Evolutionary conservation across 2,797 vertebrate genomes (phyloP), one percentile per base, ranked within the genome.

Genomic region (Tadarida brasiliensis): DNA sequence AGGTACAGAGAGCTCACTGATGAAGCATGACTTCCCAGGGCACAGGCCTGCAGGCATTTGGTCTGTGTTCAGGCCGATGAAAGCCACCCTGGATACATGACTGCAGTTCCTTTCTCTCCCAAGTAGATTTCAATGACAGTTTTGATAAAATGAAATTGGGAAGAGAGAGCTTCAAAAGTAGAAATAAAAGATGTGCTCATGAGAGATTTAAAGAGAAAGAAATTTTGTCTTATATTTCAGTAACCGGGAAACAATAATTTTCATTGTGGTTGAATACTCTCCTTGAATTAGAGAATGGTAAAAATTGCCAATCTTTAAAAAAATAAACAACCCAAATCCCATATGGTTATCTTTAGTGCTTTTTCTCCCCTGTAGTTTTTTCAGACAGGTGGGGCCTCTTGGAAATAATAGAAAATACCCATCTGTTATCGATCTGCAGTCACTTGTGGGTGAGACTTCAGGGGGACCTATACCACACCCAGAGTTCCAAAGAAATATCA

Each of bases 361-460:
- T 87, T 83, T 24, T 57, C n/a, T 44, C 30, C n/a, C 15, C 70
- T 54, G 9, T 47, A 82, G 35, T 24, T 83, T 90, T 63, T 87
- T 22, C 56, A 87, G 83, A 87, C 11, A 77, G 33, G 33, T 56
- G n/a, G 57, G 24, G 35, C 30, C 70, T 71, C 70, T 71, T 83
- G 24, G 47, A 90, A 82, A 86, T 35, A 63, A 71, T 11, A 80
- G 61, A 83, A 94, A 94, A 83, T 77, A 77, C 7, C n/a, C 17
- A 49, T 77, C 76, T 77, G 24, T 71, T 91, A 56, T 35, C 16
- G 70, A 49, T 78, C 35, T 85, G 39, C 14, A 47, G 65, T 77
- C 14, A 54, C 63, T 63, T 78, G 26, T 11, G 73, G 59, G 51
- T 86, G 15, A 30, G 28, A 24, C 28, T 26, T 24, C 33, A 49